Base-by-base conservation (phyloP, 1,140 invertebrate species). In the Pygmarrhopalites habei region DNA sequence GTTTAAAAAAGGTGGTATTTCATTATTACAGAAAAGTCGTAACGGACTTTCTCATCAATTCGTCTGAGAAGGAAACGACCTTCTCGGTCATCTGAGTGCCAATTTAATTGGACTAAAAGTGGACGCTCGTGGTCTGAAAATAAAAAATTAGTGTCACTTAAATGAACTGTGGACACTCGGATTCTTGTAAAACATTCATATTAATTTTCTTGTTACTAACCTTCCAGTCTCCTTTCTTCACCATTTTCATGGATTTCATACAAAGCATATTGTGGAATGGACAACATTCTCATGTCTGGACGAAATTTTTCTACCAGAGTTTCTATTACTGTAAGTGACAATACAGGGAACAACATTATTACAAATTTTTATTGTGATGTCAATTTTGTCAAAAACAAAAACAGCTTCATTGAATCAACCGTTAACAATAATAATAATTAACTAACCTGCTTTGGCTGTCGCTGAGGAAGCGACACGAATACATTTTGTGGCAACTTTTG, bases 401-500 rank as follows among this genome's bases (percentile, higher is more conserved):
- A n/a, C n/a, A n/a, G n/a, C n/a, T n/a, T n/a, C n/a, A n/a, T n/a
- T n/a, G n/a, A n/a, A n/a, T n/a, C n/a, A n/a, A n/a, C n/a, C n/a
- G n/a, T n/a, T n/a, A n/a, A n/a, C n/a, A n/a, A n/a, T n/a, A n/a
- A n/a, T n/a, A n/a, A n/a, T n/a, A n/a, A n/a, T n/a, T n/a, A n/a
- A n/a, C n/a, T n/a, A n/a, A n/a, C n/a, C n/a, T 75, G 94, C 91
- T 73, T 86, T 82, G 43, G 93, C 91, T 15, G 91, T 95, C 10
- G 95, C 95, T 65, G 94, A 92, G 49, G 91, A 95, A 26, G 94
- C 88, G 14, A 99, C 95, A 62, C 96, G 84, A 66, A 99, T 95
- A 77, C 97, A 99, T 79, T 99, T 99, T 32, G 96, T 99, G n/a
- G 94, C 92, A 46, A 98, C 92, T 79, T 97, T 96, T 77, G 93